These are phyloP conservation scores for Sphaerodactylus townsendi DNA, from an alignment of 2,113 vertebrate species.

Conservation along the genomic window DNA sequence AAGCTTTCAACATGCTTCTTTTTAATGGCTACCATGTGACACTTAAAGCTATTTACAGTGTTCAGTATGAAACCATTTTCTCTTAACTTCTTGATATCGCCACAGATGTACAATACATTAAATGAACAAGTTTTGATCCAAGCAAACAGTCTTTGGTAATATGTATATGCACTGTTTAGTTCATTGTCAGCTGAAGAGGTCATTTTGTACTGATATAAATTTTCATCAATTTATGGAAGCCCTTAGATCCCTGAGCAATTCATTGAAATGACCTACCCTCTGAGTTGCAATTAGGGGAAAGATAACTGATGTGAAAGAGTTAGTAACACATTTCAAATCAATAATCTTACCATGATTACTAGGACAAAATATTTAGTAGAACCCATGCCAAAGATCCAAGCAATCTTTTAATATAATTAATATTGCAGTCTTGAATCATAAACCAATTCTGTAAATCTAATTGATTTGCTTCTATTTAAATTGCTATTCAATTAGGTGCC, in stretches of 20 bases:
- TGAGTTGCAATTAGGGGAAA: slow-evolving; percentile 58
- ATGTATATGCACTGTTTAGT: slow-evolving; percentile 10
- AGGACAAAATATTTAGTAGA: slow-evolving; percentile 58
- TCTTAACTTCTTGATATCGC: slow-evolving; percentile 12
- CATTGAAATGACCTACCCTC: slow-evolving; percentile 46
- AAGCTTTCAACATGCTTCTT: neutral
- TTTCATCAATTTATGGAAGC: slow-evolving; percentile 49
- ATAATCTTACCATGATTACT: slow-evolving; percentile 59
- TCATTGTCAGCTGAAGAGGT: slow-evolving; percentile 24
- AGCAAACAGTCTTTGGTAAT: slow-evolving; percentile 11
- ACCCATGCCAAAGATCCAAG: slow-evolving; percentile 45
- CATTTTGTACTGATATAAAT: slow-evolving; percentile 45
- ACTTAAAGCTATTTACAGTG: neutral
- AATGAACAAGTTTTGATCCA: neutral
- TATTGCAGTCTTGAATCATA: slow-evolving; percentile 39
- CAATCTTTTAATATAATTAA: slow-evolving; percentile 63
- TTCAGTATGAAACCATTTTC: neutral
- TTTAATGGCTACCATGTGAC: neutral
- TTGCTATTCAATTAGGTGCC: slow-evolving; percentile 58
- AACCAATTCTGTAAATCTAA: slow-evolving; percentile 63
- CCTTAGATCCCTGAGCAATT: slow-evolving; percentile 44
- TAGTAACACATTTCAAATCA: slow-evolving; percentile 48
- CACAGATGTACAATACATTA: neutral
- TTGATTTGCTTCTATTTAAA: slow-evolving; percentile 65
- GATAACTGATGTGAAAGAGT: slow-evolving; percentile 57